phyloP scores from a whole-genome alignment of 92 coral and sea anemone species.

The Palythoa grandiflora region DNA sequence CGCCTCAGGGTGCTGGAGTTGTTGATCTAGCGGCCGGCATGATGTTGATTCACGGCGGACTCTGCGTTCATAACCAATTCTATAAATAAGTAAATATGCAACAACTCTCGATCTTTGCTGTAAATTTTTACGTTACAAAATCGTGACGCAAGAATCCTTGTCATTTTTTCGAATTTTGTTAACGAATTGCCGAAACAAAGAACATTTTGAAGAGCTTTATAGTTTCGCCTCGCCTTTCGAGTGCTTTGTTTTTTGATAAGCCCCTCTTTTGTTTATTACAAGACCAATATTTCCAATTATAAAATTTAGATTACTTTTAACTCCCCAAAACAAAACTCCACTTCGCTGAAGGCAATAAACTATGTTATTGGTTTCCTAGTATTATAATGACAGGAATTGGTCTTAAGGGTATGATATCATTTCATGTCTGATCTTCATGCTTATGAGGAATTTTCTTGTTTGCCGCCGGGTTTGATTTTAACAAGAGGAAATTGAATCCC shows the following conservation, averaged over 20 bases:
- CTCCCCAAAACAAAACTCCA: slow-evolving; percentile 32
- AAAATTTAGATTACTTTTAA: slow-evolving; percentile 40
- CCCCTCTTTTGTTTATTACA: slow-evolving; percentile 30
- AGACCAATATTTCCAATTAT: slow-evolving; percentile 50
- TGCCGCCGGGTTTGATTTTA: slow-evolving; percentile 4
- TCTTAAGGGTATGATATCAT: background rate
- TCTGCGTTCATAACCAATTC: background rate
- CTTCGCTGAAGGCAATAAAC: slow-evolving; percentile 23
- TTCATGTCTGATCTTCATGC: background rate
- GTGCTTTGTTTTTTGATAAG: slow-evolving; percentile 43
- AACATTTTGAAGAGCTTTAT: slow-evolving; percentile 21
- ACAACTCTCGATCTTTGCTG: background rate
- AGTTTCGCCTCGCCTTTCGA: slow-evolving; percentile 32
- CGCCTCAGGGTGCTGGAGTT: slow-evolving; percentile 73
- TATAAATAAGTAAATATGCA: background rate
- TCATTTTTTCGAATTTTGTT: slow-evolving; percentile 1
- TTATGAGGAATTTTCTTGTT: background rate
- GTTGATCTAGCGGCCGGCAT: slow-evolving; percentile 46
- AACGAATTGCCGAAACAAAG: slow-evolving; percentile 31
- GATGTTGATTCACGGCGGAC: slow-evolving; percentile 18
- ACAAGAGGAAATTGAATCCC: slow-evolving; percentile 12
- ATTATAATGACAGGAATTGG: background rate
- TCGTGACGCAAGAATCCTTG: background rate
- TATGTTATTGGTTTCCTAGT: background rate
- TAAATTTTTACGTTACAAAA: background rate